Base-by-base conservation (phyloP, 2,797 vertebrate genomes). In the Tenualosa ilisha region DNA sequence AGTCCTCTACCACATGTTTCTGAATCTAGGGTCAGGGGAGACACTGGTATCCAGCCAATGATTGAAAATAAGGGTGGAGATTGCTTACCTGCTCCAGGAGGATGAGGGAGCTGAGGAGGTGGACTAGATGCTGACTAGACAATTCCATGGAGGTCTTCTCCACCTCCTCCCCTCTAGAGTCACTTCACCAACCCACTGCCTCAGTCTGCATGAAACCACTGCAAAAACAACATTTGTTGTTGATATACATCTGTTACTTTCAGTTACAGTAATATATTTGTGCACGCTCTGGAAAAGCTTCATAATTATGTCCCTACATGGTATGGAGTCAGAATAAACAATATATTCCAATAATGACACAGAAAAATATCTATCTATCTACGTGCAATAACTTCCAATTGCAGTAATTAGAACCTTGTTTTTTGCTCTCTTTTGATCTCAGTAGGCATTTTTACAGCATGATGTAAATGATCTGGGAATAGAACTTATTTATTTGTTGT, bases 41-140 rank as follows among this genome's bases (percentile, higher is more conserved):
- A 51, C 1, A 51, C 11, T 12, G 11, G 1, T 9, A 51, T 51
- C 1, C 11, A 51, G 46, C 46, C 50, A 12, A 9, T 51, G 50
- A 12, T 7, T 51, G 50, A 5, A 49, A 5, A 49, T 49, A 49
- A 2, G 13, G 31, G 31, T 7, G 17, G 15, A 43, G 17, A 8
- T 43, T 50, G 26, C 37, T 43, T 90, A 95, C 94, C 93, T 95
- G 92, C 81, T 93, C 93, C 0, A 93, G 92, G 13, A 93, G 79
- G 89, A 95, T 92, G 85, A 95, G 91, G 11, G 94, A 93, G 59
- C 92, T 87, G 83, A 95, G 93, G 0, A 95, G 89, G 86, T 94
- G 94, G 0, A 93, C 93, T 0, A 95, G 93, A 85, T 95, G 95
- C 87, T 94, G 94, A 49, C 92, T 92, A 51, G 93, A 93, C 40